Base-by-base conservation (phyloP, 2,113 vertebrate species). In the Seriola quinqueradiata region DNA sequence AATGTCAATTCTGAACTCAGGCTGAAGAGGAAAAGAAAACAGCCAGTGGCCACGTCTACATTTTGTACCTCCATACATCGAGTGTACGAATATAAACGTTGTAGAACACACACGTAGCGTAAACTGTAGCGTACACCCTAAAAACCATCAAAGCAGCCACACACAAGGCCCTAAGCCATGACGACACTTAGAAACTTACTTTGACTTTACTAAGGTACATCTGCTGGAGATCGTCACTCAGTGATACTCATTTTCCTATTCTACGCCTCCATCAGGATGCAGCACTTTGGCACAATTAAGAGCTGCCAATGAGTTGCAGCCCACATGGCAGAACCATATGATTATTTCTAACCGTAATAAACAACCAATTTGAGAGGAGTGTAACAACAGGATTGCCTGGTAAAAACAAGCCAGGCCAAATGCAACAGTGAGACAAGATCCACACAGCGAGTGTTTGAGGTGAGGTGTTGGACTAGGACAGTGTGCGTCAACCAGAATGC, bases 41-140 rank as follows among this genome's bases (percentile, higher is more conserved):
- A 83, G 84, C 77, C 78, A 66, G 82, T 67, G 81, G 90, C 93
- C 93, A 92, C 92, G 90, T 94, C 92, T 68, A 82, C 92, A 93
- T 84, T 28, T 82, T 67, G 83, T 75, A 25, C 79, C 75, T 70
- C 83, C 70, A 85, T 86, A 75, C 70, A 25, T 84, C 19, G 40
- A 54, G 86, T 75, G 79, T 40, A 21, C 9, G 2, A 78, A 78
- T 61, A 70, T 68, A 83, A 77, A 80, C 70, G 50, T 25, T 42
- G 64, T 11, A 32, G 70, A 76, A 90, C 83, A 78, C 78, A 86
- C 83, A 87, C 65, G 77, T 61, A 66, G 77, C 28, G 52, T 79
- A 72, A 76, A 79, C 36, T 60, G 74, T 28, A 28, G 28, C 28
- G 28, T 19, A 52, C 82, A 54, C 71, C 67, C 77, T 32, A 34